Evolutionary conservation across 2,888 invertebrate genomes (phyloP).

Genomic region (Dolomedes plantarius): DNA sequence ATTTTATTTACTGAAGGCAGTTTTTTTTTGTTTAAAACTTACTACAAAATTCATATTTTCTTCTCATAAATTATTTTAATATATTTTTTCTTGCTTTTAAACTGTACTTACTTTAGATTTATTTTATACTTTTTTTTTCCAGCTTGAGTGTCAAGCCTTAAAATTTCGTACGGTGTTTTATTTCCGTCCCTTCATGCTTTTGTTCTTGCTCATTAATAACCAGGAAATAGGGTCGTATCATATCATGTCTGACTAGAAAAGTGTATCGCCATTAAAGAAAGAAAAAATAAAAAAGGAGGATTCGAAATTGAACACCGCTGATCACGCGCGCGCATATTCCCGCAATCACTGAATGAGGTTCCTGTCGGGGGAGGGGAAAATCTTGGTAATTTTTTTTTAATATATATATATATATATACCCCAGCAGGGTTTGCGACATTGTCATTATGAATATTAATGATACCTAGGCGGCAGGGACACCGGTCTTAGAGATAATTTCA

Average conservation of each 20-base stretch:
- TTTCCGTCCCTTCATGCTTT: too few relatives aligned
- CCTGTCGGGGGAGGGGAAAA: background rate
- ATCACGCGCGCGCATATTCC: background rate
- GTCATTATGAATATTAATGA: constrained; percentile 70
- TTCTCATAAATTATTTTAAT: too few relatives aligned
- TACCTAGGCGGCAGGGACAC: constrained; percentile 42
- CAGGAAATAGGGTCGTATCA: background rate
- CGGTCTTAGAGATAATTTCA: constrained; percentile 59
- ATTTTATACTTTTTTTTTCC: too few relatives aligned
- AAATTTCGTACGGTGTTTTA: too few relatives aligned
- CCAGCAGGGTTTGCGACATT: constrained; percentile 32
- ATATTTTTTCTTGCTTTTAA: too few relatives aligned
- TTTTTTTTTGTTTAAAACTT: too few relatives aligned
- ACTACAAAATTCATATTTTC: too few relatives aligned
- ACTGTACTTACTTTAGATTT: too few relatives aligned
- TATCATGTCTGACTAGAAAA: background rate
- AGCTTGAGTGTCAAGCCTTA: too few relatives aligned
- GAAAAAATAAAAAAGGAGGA: background rate
- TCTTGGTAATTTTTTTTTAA: constrained; percentile 48
- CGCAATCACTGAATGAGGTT: background rate
- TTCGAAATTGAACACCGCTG: constrained; percentile 3
- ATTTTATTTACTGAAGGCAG: too few relatives aligned
- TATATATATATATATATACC: too few relatives aligned
- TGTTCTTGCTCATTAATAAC: background rate
- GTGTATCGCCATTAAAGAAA: background rate